A percentile compares a stretch with the other conserved stretches of the same genome.
These are phyloP conservation scores for Oplegnathus fasciatus DNA, from an alignment of 2,113 vertebrate genomes.

Conservation along the genomic window DNA sequence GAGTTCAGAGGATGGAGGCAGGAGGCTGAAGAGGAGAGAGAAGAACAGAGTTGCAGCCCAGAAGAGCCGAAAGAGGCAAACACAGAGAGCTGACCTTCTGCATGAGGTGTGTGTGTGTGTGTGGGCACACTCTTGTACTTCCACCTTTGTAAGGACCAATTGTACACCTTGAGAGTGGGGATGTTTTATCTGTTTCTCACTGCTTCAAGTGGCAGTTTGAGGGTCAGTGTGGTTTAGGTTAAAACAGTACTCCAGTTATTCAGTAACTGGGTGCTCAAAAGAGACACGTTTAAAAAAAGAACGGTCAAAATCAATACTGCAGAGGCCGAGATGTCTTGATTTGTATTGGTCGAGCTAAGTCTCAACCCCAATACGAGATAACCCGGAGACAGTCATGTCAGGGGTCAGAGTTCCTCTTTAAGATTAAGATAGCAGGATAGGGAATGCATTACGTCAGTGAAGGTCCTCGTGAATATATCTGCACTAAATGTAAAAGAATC, in stretches of 20 bases:
- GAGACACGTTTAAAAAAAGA: not conserved
- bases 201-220: not conserved
- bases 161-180: no score
- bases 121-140: not conserved
- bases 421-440: no score
- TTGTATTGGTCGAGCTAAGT: no score
- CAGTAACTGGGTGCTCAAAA: not conserved
- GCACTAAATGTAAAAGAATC: not conserved
- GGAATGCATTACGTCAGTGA: not conserved
- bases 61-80: conserved; percentile 94
- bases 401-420: no score
- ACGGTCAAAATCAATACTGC: not conserved
- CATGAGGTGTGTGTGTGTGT: conserved; percentile 87
- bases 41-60: conserved; percentile 95
- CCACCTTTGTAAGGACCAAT: not conserved
- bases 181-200: not conserved
- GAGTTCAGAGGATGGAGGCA: conserved; percentile 87
- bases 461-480: no score
- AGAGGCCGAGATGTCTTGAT: not conserved
- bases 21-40: conserved; percentile 90
- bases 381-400: not conserved
- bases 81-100: conserved; percentile 92
- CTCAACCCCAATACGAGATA: not conserved
- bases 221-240: not conserved
- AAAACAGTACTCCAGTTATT: not conserved